Evolutionary conservation across 2,888 invertebrate genomes (phyloP).

Genomic region (Azorinus chamasolen): DNA sequence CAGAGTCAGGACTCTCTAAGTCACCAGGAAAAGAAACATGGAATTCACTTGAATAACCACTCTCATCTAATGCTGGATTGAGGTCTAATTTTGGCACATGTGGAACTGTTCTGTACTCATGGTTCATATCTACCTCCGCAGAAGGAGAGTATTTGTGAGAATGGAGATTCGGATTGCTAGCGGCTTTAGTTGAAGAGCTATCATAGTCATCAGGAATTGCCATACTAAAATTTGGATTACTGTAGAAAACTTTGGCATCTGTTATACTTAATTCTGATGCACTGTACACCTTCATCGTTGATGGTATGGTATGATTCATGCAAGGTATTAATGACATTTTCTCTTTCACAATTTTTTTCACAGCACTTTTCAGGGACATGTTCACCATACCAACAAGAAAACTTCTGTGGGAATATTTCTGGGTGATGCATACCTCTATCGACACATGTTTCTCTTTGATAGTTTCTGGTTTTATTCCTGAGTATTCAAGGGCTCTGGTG

Average conservation of each 20-base stretch:
- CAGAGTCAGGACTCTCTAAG: slow-evolving; percentile 58
- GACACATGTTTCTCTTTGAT: slow-evolving; percentile 75
- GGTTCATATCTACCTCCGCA: slow-evolving; percentile 51
- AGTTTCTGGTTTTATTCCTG: slow-evolving; percentile 71
- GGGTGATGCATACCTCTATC: slow-evolving; percentile 81
- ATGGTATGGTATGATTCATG: slow-evolving; percentile 80
- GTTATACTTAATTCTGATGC: slow-evolving; percentile 73
- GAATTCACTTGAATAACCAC: slow-evolving; percentile 61
- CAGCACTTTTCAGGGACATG: slow-evolving; percentile 77
- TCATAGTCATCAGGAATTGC: slow-evolving; percentile 58
- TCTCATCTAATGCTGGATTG: slow-evolving; percentile 49
- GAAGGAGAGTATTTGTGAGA: slow-evolving; percentile 36
- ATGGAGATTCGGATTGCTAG: slow-evolving; percentile 73
- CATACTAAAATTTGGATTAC: slow-evolving; percentile 71
- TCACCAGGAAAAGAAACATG: slow-evolving; percentile 54
- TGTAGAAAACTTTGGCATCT: slow-evolving; percentile 63
- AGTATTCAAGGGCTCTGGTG: slow-evolving; percentile 78
- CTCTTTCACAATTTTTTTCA: slow-evolving; percentile 79
- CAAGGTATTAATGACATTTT: slow-evolving; percentile 79
- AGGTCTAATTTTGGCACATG: slow-evolving; percentile 55
- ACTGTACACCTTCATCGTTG: slow-evolving; percentile 81
- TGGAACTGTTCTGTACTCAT: slow-evolving; percentile 20
- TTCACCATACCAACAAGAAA: slow-evolving; percentile 80
- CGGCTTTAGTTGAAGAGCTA: slow-evolving; percentile 62
- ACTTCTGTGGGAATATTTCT: slow-evolving; percentile 77